Base-by-base conservation (phyloP, 1,140 invertebrate species). In the Micrasema longulum region DNA sequence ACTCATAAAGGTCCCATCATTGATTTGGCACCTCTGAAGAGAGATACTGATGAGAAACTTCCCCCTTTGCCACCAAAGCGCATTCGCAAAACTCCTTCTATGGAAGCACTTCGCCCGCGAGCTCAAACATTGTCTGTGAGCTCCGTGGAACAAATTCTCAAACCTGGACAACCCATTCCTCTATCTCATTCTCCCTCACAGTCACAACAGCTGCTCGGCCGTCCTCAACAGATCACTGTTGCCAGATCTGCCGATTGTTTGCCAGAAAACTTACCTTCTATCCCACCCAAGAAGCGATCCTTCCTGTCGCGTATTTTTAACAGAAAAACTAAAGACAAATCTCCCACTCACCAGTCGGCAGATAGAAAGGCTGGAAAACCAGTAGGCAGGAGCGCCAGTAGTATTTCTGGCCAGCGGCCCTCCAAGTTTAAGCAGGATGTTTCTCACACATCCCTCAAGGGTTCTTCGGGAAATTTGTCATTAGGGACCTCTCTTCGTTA, bases 1-100 rank as follows among this genome's bases (percentile, higher is more conserved):
- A 82, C 84, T 41, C 79, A 81, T 75, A 79, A 80, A 76, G 81
- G 82, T 9, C 80, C 87, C 0, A 81, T 85, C n/a, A 84, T 86
- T 41, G 84, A 86, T 77, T 80, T 86, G 67, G 76, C 79, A 20
- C 79, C 79, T 10, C 76, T 84, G 1, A 87, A 90, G 84, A 78
- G 86, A 76, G 80, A 86, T 57, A 81, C 78, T 7, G 87, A 89
- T 55, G 89, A 91, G 67, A 87, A 88, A 73, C 79, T 92, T 20
- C 93, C 93, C 0, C 93, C 93, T 0, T 76, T 94, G 69, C 93
- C 93, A 0, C 93, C 93, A 0, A 94, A 94, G 78, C 85, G 93
- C 31, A 87, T 91, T 22, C 89, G 91, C 35, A 93, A 93, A 79
- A 85, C 87, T 38, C 71, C 82, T 10, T 78, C 79, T n/a, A 64